Evolutionary conservation across 1,140 invertebrate genomes (phyloP).

Genomic region (Heliconius nattereri): DNA sequence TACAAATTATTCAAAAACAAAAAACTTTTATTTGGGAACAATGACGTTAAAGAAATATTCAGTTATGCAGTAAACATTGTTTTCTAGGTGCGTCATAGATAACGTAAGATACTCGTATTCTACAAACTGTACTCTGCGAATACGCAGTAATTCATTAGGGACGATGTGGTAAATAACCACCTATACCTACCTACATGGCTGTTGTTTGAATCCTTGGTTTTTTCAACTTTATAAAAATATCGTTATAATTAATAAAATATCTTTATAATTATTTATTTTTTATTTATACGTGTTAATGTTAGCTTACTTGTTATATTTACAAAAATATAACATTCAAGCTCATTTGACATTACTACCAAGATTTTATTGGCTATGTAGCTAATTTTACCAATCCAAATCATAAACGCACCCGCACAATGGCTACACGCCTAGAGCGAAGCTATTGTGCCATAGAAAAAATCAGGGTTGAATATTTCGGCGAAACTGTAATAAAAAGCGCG

Average conservation of each 20-base stretch:
- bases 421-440: not conserved
- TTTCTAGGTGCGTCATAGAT: conserved; percentile 25
- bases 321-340: not conserved
- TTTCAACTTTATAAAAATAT: not conserved
- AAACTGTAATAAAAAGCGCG: conserved; percentile 2
- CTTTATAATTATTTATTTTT: too few relatives aligned
- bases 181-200: not conserved
- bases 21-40: not conserved
- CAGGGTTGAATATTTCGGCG: conserved; percentile 18
- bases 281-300: not conserved
- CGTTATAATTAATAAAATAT: too few relatives aligned
- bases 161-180: not conserved
- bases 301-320: not conserved
- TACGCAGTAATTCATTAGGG: not conserved
- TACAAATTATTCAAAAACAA: conserved; percentile 27
- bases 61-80: not conserved
- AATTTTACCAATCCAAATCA: not conserved
- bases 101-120: conserved; percentile 6
- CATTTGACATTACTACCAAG: not conserved
- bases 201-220: not conserved
- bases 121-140: conserved; percentile 19
- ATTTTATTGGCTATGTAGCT: not conserved
- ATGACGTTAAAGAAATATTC: not conserved
- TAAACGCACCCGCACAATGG: not conserved
- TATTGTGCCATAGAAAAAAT: conserved; percentile 18